Evolutionary conservation across 2,888 invertebrate genomes (phyloP).

Genomic region (Drosophila diplacantha): DNA sequence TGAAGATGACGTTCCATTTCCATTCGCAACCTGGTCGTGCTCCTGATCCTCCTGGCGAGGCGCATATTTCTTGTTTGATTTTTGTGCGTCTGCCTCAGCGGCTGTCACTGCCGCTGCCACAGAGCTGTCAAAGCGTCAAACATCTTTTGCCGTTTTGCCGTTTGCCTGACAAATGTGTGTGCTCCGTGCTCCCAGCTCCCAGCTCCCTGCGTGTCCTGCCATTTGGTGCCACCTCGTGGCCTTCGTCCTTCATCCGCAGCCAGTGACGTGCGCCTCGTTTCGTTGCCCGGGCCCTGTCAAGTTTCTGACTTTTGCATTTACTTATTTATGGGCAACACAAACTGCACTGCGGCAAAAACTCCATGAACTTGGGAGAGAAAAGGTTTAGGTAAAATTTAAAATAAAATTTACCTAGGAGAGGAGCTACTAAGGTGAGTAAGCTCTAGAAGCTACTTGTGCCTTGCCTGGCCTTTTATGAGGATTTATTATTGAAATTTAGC

Average conservation of each 20-base stretch:
- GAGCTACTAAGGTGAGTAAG: background rate
- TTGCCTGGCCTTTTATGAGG: background rate
- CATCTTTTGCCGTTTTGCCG: constrained; percentile 48
- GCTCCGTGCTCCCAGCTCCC: background rate
- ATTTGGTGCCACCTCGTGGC: constrained; percentile 8
- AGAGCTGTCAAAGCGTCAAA: constrained; percentile 64
- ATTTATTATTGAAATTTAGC: background rate
- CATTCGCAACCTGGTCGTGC: constrained; percentile 2
- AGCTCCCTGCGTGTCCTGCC: background rate
- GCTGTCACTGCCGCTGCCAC: constrained; percentile 28
- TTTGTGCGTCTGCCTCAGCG: constrained; percentile 23
- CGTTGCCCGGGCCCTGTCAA: constrained; percentile 42
- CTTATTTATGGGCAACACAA: constrained; percentile 55
- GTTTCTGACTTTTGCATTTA: constrained; percentile 60
- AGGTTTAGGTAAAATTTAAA: background rate
- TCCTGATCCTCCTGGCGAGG: constrained; percentile 20
- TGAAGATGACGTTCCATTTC: constrained; percentile 53
- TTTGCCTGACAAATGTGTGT: constrained; percentile 60
- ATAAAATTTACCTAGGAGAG: background rate
- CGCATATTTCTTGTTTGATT: constrained; percentile 56
- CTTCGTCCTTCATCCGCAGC: constrained; percentile 29
- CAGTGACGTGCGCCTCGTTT: constrained; percentile 43
- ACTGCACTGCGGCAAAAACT: constrained; percentile 3
- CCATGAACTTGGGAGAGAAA: background rate
- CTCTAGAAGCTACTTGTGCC: background rate